A percentile compares a stretch with the other conserved stretches of the same genome.
Conservation (phyloP, 2,797 vertebrate species). For the Sebastes taczanowskii region DNA sequence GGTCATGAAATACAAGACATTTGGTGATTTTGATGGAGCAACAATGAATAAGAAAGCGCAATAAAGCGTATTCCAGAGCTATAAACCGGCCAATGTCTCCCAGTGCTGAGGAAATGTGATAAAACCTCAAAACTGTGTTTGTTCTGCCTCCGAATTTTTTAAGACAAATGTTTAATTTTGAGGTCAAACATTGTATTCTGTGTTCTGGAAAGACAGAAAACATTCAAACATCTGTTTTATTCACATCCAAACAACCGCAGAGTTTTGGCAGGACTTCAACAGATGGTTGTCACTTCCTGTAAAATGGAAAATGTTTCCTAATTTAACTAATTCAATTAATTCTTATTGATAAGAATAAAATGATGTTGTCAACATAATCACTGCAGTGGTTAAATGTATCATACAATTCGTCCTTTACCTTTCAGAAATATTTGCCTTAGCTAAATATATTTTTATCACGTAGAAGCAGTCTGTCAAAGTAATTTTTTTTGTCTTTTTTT, state of each 20-base stretch:
- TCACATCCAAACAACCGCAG: background rate
- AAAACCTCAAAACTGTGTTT: background rate
- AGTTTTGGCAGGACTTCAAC: background rate
- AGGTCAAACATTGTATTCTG: background rate
- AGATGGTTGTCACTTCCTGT: constrained; percentile 24
- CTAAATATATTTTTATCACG: background rate
- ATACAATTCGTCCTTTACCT: background rate
- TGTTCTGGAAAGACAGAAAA: background rate
- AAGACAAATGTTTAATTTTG: background rate
- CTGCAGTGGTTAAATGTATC: background rate
- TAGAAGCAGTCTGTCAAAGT: background rate
- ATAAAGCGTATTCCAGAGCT: background rate
- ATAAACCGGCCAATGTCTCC: background rate
- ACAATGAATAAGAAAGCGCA: background rate
- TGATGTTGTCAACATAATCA: background rate
- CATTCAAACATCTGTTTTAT: constrained; percentile 16
- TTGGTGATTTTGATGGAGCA: background rate
- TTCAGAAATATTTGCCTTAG: background rate
- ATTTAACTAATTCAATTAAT: background rate
- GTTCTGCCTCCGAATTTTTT: background rate
- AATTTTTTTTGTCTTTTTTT: background rate
- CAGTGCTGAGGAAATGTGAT: background rate
- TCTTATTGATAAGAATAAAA: constrained; percentile 1
- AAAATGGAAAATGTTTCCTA: background rate
- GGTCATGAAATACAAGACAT: background rate